Base-by-base conservation (phyloP, 2,797 vertebrate genomes). In the Gila robusta region DNA sequence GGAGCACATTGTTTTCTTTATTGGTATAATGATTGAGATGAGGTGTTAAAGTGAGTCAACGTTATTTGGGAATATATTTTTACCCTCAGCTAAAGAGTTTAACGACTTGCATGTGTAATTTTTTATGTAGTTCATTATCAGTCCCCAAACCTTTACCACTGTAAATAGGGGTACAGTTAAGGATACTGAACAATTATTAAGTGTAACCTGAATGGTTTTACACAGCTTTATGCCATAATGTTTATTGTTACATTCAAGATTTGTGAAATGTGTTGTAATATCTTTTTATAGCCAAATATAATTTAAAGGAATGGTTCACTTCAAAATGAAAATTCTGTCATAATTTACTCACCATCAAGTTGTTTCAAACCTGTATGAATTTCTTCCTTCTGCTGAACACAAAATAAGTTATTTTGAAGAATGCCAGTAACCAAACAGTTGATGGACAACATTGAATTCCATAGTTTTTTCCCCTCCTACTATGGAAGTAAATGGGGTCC, bases 1-100 rank as follows among this genome's bases (percentile, higher is more conserved):
- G 37, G 14, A 82, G 81, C 49, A 70, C 66, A 52, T 56, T 81
- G 47, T 16, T 69, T 70, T 81, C 5, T 52, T 52, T 26, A 54
- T 70, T 70, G 21, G n/a, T 71, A 28, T 39, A 49, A 47, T 44
- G 70, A 47, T 59, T 35, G 5, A 73, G 26, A 28, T 32, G 2
- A 62, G 17, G 19, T 44, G 28, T 62, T 66, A 16, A 74, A 32
- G 8, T 59, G 41, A 66, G 14, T 62, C 14, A 59, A 37, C 5
- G 26, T 52, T 16, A 28, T 23, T 62, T 78, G 44, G 17, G 6
- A 54, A 77, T 69, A 78, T 54, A 26, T 54, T 39, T 83, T 74
- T 11, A 26, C 59, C 44, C 44, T 67, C 10, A 77, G n/a, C 62
- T 83, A 28, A 76, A 76, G 17, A n/a, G 32, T 67, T 21, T 52